These are phyloP conservation scores for Craterocephalus amniculus DNA, from an alignment of 2,797 vertebrate genomes.

Conservation along the genomic window DNA sequence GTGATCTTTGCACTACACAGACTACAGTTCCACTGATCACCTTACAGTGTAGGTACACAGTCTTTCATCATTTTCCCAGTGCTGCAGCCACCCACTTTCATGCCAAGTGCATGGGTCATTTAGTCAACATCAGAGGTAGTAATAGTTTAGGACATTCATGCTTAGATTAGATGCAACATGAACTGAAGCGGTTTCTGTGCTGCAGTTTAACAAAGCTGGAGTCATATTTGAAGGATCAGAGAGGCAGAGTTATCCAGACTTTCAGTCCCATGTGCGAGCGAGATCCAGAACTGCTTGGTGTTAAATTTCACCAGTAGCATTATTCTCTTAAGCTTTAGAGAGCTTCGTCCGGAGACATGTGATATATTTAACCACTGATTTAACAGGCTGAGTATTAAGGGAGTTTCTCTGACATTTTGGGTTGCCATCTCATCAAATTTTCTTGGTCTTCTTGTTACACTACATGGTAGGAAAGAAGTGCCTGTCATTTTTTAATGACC, in stretches of 20 bases:
- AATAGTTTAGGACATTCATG: conserved; percentile 28
- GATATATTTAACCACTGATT: conserved; percentile 1
- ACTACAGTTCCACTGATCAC: conserved; percentile 26
- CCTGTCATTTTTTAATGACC: too few relatives aligned
- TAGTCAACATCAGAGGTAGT: conserved; percentile 41
- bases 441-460: too few relatives aligned
- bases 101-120: conserved; percentile 46
- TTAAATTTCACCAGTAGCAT: not conserved
- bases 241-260: conserved; percentile 1
- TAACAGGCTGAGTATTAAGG: not conserved
- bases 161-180: conserved; percentile 15
- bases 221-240: not conserved
- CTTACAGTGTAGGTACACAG: conserved; percentile 38
- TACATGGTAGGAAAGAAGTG: too few relatives aligned
- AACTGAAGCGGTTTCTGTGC: not conserved
- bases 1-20: conserved; percentile 57
- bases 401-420: too few relatives aligned
- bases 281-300: conserved; percentile 1
- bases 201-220: not conserved
- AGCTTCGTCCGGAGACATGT: not conserved
- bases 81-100: conserved; percentile 25
- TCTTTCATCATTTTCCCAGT: conserved; percentile 39
- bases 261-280: not conserved
- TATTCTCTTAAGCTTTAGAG: conserved; percentile 9
- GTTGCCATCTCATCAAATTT: too few relatives aligned